These are phyloP conservation scores for Melopsittacus undulatus DNA, from an alignment of 2,797 vertebrate species.

Conservation along the genomic window DNA sequence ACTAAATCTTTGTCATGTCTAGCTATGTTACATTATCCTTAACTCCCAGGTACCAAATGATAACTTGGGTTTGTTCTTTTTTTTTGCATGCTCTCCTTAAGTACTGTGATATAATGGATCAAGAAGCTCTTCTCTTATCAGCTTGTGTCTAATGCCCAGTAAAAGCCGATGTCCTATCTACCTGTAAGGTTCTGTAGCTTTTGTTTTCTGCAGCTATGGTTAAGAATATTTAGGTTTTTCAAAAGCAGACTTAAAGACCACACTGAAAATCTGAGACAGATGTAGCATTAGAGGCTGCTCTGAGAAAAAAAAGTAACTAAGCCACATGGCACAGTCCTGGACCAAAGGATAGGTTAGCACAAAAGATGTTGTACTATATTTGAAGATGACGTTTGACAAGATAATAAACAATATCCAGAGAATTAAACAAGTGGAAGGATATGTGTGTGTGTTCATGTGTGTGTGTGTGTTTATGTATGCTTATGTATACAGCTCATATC, in stretches of 20 bases:
- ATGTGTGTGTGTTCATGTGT: rapidly evolving
- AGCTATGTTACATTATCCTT: not conserved
- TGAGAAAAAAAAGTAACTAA: not conserved
- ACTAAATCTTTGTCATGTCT: not conserved
- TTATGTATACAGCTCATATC: not conserved
- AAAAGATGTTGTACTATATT: not conserved
- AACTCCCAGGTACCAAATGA: not conserved
- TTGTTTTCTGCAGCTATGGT: not conserved
- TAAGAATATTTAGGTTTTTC: not conserved
- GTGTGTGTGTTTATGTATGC: not conserved
- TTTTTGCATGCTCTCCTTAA: not conserved
- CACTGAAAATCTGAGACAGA: not conserved
- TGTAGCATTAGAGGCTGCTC: not conserved
- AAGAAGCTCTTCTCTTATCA: not conserved
- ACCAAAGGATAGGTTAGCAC: not conserved
- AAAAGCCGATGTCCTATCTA: not conserved
- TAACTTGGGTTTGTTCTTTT: not conserved
- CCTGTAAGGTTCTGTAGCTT: not conserved
- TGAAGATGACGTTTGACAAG: not conserved
- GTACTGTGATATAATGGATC: rapidly evolving
- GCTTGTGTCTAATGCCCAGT: not conserved
- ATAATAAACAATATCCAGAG: not conserved
- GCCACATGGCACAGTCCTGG: not conserved
- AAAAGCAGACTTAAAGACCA: not conserved
- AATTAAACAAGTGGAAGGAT: not conserved